A percentile compares a stretch with the other conserved stretches of the same genome.
Evolutionary conservation across 2,888 invertebrate species (phyloP).

Genomic region (Sepiola atlantica): DNA sequence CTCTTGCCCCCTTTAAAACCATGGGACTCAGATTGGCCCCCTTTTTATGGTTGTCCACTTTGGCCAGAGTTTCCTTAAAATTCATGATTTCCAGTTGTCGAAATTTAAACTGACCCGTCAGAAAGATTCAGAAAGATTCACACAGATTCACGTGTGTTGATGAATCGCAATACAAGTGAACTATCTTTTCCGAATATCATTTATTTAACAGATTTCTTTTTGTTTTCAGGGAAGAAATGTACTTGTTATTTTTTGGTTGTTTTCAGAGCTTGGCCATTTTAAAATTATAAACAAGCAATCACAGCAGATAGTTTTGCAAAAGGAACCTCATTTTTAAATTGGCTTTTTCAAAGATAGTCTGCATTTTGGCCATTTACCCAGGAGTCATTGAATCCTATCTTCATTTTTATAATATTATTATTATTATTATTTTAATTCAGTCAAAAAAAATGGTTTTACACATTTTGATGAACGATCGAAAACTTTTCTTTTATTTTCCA

Average conservation of each 20-base stretch:
- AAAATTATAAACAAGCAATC: not conserved
- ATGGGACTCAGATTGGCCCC: too few species aligned
- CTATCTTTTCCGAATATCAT: not conserved
- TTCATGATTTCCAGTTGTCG: not conserved
- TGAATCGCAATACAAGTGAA: not conserved
- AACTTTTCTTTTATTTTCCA: not conserved
- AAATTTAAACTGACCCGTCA: not conserved
- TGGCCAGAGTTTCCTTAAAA: not conserved
- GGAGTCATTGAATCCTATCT: not conserved
- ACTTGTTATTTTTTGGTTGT: not conserved
- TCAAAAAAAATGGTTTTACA: not conserved
- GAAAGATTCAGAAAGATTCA: not conserved
- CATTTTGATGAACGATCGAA: not conserved
- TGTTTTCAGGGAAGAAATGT: not conserved
- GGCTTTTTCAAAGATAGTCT: not conserved
- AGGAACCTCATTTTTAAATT: not conserved
- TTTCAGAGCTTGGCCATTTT: not conserved
- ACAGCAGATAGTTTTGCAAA: not conserved
- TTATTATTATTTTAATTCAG: not conserved
- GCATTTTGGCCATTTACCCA: not conserved
- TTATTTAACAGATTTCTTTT: not conserved
- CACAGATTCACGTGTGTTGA: not conserved
- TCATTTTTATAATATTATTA: not conserved
- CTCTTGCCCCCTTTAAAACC: not conserved
- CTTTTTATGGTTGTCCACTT: not conserved